Evolutionary conservation across 2,113 vertebrate genomes (phyloP).

Genomic region (Pithys albifrons): DNA sequence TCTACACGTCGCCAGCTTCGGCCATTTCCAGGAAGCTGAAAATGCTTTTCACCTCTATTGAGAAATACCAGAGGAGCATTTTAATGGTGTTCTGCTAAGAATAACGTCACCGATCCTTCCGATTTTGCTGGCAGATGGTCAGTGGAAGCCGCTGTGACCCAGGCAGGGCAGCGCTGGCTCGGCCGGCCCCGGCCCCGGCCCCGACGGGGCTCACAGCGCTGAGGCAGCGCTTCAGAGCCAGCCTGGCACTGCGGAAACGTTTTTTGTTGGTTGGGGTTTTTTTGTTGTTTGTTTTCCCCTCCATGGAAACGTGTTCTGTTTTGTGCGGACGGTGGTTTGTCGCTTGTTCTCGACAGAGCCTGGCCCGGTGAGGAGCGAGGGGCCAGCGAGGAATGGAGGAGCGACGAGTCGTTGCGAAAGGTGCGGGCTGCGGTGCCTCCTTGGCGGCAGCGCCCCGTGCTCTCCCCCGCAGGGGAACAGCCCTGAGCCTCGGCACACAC

Average conservation of each 20-base stretch:
- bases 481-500: constrained; percentile 39
- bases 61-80: constrained; percentile 21
- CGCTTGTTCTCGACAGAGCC: constrained; percentile 38
- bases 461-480: constrained; percentile 21
- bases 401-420: constrained; percentile 16
- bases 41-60: constrained; percentile 11
- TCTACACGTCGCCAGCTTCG: constrained; percentile 21
- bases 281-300: background rate
- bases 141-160: background rate
- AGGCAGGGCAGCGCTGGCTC: background rate
- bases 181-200: background rate
- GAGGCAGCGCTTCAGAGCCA: background rate
- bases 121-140: background rate
- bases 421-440: constrained; percentile 14
- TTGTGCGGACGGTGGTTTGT: constrained; percentile 49
- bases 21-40: constrained; percentile 49
- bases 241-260: background rate
- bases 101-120: background rate
- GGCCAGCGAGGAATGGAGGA: background rate
- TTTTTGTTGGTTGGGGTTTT: background rate
- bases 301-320: constrained; percentile 59
- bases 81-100: constrained; percentile 19
- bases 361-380: constrained; percentile 8
- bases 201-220: background rate
- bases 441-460: constrained; percentile 22